Conservation (phyloP, 2,888 invertebrate genomes). For the Lochmaea capreae region DNA sequence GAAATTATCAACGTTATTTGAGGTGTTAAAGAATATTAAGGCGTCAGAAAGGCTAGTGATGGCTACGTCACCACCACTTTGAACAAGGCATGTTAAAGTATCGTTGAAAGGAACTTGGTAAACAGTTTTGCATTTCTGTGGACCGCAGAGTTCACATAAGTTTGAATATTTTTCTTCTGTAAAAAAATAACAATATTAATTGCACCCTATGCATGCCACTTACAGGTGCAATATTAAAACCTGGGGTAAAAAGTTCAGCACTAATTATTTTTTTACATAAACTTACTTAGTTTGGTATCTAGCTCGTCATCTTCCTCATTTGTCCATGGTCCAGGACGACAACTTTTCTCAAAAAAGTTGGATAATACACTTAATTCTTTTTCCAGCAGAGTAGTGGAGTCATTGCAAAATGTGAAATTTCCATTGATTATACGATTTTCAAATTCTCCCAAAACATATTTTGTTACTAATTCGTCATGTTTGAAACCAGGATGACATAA, state of each 20-base stretch:
- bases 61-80: conserved; percentile 69
- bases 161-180: conserved; percentile 48
- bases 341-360: conserved; percentile 75
- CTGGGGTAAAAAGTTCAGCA: too few relatives aligned
- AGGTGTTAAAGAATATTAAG: conserved; percentile 50
- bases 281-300: conserved; percentile 73
- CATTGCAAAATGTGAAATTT: conserved; percentile 48
- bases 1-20: conserved; percentile 50
- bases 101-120: conserved; percentile 50
- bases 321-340: conserved; percentile 80
- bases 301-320: conserved; percentile 64
- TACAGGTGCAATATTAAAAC: background rate
- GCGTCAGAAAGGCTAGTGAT: conserved; percentile 66
- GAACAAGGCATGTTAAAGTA: conserved; percentile 61
- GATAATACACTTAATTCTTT: conserved; percentile 73
- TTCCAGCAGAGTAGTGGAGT: conserved; percentile 66
- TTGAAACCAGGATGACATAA: conserved; percentile 77
- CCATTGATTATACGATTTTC: conserved; percentile 62
- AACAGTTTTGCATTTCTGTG: conserved; percentile 45
- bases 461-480: conserved; percentile 70
- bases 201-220: too few relatives aligned
- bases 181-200: conserved; percentile 29
- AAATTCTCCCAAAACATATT: conserved; percentile 72
- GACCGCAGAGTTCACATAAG: conserved; percentile 57
- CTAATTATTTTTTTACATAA: background rate